Evolutionary conservation across 2,888 invertebrate genomes (phyloP).

Genomic region (Cybosia mesomella): DNA sequence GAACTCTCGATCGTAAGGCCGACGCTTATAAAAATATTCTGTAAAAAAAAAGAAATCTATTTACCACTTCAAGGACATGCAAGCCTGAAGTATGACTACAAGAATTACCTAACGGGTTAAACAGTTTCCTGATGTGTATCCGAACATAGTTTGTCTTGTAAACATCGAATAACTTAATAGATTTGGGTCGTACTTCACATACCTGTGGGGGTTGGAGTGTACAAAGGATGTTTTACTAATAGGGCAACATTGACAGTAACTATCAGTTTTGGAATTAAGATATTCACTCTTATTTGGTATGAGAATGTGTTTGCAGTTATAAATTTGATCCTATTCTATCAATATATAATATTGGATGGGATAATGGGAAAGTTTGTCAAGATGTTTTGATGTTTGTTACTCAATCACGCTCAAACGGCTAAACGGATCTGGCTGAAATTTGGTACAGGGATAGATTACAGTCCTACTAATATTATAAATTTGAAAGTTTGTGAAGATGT

Average conservation of each 20-base stretch:
- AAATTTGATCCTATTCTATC: background rate
- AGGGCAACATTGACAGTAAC: background rate
- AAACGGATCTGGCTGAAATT: no score
- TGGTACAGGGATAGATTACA: no score
- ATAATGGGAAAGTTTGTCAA: no score
- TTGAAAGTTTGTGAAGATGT: no score
- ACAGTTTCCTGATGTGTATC: background rate
- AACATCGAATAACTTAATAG: conserved; percentile 3
- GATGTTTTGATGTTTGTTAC: no score
- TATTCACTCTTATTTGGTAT: background rate
- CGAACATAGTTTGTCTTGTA: background rate
- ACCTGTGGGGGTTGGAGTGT: background rate
- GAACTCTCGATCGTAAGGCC: no score
- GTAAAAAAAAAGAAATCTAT: no score
- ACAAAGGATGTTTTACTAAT: conserved; percentile 6
- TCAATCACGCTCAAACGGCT: no score
- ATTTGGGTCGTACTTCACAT: conserved; percentile 7
- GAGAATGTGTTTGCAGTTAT: background rate
- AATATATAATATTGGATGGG: no score
- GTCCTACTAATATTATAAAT: no score
- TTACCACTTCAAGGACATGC: background rate
- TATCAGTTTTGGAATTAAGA: background rate
- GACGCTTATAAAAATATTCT: no score
- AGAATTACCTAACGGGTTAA: background rate
- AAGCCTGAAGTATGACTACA: background rate